Base-by-base conservation (phyloP, 2,797 vertebrate species). In the Bradypus variegatus region DNA sequence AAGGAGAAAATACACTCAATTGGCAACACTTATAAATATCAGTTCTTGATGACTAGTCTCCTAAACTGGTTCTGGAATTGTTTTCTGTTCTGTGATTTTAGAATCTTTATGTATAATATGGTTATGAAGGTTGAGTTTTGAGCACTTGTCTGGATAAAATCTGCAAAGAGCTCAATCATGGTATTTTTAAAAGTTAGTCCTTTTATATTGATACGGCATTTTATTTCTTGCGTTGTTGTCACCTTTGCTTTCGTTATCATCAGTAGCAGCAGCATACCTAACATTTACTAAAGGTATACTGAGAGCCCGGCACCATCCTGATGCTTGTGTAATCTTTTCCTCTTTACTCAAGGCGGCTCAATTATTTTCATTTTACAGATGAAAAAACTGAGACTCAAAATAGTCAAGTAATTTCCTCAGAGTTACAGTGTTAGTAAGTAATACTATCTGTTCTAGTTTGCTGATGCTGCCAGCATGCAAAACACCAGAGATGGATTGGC, bases 1-100 rank as follows among this genome's bases (percentile, higher is more conserved):
- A n/a, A 78, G 58, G 48, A 55, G 64, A 88, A 89, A 45, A 38
- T 41, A 58, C 5, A n/a, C 53, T 31, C 75, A 55, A 9, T 25
- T 29, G 15, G n/a, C 29, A 41, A 36, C 33, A 13, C 75, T 41
- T 80, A 27, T 81, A 75, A 31, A 96, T 94, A 97, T 97, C 92
- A 98, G 96, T 93, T 98, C 97, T 90, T 96, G 97, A 79, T 97
- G 97, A 0, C 97, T 96, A 93, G 97, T 97, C 95, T 98, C 97
- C 31, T 95, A 97, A 76, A 97, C 96, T 93, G 97, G 96, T 91
- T 97, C 97, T 76, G 96, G 96, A 31, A 97, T 96, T 25, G 96
- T 95, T 97, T 97, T 82, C 97, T 12, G 95, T 95, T 18, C 91
- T 94, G 67, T 79, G 73, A 12, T 53, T 90, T 76, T 89, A 82